A percentile compares a stretch with the other conserved stretches of the same genome.
Conservation (phyloP, 2,888 invertebrate species). For the Drosophila austrosaltans region DNA sequence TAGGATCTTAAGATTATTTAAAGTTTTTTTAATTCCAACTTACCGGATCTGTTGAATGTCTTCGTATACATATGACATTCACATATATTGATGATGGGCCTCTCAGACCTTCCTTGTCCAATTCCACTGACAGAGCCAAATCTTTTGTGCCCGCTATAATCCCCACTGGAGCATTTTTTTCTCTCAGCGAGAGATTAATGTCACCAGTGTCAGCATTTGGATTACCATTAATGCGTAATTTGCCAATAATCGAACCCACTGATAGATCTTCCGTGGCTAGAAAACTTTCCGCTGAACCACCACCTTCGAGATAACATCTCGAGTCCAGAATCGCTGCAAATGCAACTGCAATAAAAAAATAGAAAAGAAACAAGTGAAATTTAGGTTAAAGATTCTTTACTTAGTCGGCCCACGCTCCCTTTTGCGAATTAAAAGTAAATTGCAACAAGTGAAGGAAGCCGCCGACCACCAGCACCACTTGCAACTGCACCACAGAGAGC, state of each 20-base stretch:
- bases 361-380: conserved; percentile 47
- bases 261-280: conserved; percentile 93
- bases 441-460: conserved; percentile 50
- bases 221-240: conserved; percentile 92
- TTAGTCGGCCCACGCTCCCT: conserved; percentile 33
- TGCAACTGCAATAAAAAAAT: conserved; percentile 84
- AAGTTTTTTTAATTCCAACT: conserved; percentile 65
- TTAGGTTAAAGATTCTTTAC: conserved; percentile 13
- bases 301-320: conserved; percentile 94
- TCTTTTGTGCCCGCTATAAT: conserved; percentile 92
- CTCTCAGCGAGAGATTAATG: conserved; percentile 90
- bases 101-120: conserved; percentile 93
- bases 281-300: conserved; percentile 95
- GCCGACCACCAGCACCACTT: conserved; percentile 5
- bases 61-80: conserved; percentile 92
- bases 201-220: conserved; percentile 89
- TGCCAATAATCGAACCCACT: conserved; percentile 91
- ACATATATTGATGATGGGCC: conserved; percentile 94
- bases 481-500: conserved; percentile 27
- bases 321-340: conserved; percentile 88
- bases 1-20: too few relatives aligned
- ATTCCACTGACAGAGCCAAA: conserved; percentile 89
- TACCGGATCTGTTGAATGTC: conserved; percentile 91
- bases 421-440: conserved; percentile 57
- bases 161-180: conserved; percentile 90